Base-by-base conservation (phyloP, 2,888 invertebrate species). In the Epinotia ramella region DNA sequence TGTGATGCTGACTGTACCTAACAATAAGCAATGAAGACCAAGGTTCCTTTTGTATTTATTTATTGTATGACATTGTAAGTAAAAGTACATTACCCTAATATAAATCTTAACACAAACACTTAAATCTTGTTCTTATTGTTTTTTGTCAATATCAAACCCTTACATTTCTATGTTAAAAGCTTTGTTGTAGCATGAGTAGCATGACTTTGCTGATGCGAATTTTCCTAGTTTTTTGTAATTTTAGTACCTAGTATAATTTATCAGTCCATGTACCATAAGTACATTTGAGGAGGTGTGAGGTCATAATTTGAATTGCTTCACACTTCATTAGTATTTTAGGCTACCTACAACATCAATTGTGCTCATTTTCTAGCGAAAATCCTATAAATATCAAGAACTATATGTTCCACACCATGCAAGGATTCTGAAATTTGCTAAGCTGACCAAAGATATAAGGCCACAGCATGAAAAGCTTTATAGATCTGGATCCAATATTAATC, bases 301-400 rank as follows among this genome's bases (percentile, higher is more conserved):
- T n/a, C 13, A 53, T 53, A 40, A 40, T 40, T 1, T 9, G 44
- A 24, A 65, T 7, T 60, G 33, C n/a, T 24, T 53, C 60, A 28
- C 40, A 16, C 59, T 24, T 60, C 40, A 40, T 4, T 24, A 4
- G 53, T 62, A 56, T 28, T 18, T 16, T 49, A 63, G 46, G 57
- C 18, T 13, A 40, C 56, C 18, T 13, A 40, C 56, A 57, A 65
- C 57, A 20, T 62, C 68, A 69, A 69, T 44, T 64, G 18, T 74
- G 44, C 63, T 74, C 13, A 57, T 87, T 87, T 91, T 91, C 84
- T 92, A 91, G 91, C 83, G 73, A 79, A 86, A 86, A 79, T 81
- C 84, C 79, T 85, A 88, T 83, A 92, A 91, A 81, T 91, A 89
- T 78, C 86, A 83, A 84, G 90, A 91, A 68, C 80, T 91, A 68